Percentiles rank a stretch among this genome's conserved stretches.
Conservation (phyloP, 2,888 invertebrate species). For the Pediacus dermestoides region DNA sequence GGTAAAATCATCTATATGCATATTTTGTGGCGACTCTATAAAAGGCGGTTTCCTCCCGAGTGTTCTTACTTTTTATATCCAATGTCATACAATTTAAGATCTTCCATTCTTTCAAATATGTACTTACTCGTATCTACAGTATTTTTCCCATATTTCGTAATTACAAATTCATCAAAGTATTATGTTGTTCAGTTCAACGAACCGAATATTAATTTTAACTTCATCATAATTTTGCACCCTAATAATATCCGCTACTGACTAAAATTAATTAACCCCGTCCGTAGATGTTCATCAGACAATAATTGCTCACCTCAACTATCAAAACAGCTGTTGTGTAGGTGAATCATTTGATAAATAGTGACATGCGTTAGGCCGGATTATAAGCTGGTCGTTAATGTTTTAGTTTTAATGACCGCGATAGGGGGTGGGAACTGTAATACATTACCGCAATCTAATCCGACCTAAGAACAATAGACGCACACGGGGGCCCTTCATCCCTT, state of each 20-base stretch:
- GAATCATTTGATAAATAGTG: conserved; percentile 5
- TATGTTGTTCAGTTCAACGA: too few species aligned
- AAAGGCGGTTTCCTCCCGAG: conserved; percentile 1
- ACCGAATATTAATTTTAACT: too few species aligned
- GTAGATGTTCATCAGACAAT: too few species aligned
- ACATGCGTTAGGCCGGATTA: conserved; percentile 4
- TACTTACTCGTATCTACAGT: too few species aligned
- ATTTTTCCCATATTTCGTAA: too few species aligned
- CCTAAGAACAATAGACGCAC: conserved; percentile 19
- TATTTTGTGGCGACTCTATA: conserved; percentile 3
- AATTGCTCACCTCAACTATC: too few species aligned
- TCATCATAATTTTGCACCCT: too few species aligned
- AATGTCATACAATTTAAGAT: conserved; percentile 3
- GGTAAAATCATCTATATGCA: conserved; percentile 3
- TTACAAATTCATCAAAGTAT: too few species aligned
- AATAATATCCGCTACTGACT: too few species aligned
- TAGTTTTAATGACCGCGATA: conserved; percentile 23
- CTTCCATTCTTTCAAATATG: too few species aligned
- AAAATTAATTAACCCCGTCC: too few species aligned
- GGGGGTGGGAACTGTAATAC: conserved; percentile 18
- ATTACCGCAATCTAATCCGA: conserved; percentile 26
- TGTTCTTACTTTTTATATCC: conserved; percentile 5
- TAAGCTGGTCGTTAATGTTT: conserved; percentile 21
- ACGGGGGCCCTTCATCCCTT: conserved; percentile 16
- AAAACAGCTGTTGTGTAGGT: too few species aligned